phyloP scores from a whole-genome alignment of 2,888 invertebrate species.

The Trichogramma evanescens region DNA sequence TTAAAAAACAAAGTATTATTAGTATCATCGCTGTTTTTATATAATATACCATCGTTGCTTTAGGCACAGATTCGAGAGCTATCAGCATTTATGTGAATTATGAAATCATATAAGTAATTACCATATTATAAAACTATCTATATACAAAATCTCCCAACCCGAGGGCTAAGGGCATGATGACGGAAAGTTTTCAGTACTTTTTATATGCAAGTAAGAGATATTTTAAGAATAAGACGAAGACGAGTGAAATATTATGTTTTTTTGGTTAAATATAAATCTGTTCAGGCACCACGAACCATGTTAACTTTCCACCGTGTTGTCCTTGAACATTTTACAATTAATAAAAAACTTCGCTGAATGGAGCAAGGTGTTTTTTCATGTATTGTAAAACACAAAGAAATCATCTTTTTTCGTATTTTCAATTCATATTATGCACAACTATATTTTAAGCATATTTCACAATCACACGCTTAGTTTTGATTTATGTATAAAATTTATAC shows the following conservation, averaged over 20 bases:
- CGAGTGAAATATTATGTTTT: not conserved
- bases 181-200: slow-evolving; percentile 9
- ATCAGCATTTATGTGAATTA: slow-evolving; percentile 2
- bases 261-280: not conserved
- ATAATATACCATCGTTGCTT: slow-evolving; percentile 5
- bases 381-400: not conserved
- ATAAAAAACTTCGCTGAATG: no score
- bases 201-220: not conserved
- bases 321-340: no score
- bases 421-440: not conserved
- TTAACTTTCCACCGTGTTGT: no score
- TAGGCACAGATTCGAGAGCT: slow-evolving; percentile 21
- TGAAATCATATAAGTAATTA: slow-evolving; percentile 21
- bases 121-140: slow-evolving; percentile 45
- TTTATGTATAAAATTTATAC: not conserved
- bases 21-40: slow-evolving; percentile 7
- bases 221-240: not conserved
- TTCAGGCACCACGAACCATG: no score
- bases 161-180: slow-evolving; percentile 20
- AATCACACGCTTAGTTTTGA: slow-evolving; percentile 6
- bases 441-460: slow-evolving; percentile 6
- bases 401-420: not conserved
- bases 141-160: slow-evolving; percentile 38
- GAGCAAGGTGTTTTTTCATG: not conserved
- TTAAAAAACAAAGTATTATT: slow-evolving; percentile 7